Evolutionary conservation across 2,888 invertebrate genomes (phyloP), one percentile per base, ranked within the genome.

Genomic region (Ypsolopha scabrella): DNA sequence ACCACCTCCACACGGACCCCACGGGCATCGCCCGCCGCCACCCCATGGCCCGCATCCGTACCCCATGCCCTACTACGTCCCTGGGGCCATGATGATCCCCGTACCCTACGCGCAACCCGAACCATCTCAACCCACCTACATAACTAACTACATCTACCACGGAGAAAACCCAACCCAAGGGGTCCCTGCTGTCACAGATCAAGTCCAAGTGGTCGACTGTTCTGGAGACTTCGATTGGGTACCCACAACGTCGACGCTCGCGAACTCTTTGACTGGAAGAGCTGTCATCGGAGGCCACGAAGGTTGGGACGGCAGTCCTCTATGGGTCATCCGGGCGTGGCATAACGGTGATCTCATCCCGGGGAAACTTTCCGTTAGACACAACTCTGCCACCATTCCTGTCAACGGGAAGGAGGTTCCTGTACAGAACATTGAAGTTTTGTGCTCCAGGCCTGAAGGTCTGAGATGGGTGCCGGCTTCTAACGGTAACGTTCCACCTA

Each of bases 391-490:
- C 0, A 79, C 81, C 0, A 58, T 87, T 0, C 70, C 79, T 61
- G 72, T 74, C 36, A 70, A 78, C 3, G 78, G 80, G 0, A 85
- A 80, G 45, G 87, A 87, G 55, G 63, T 87, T 10, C 65, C 78
- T 0, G 78, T 85, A 1, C 86, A 85, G 55, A 85, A 82, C 50
- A 81, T 86, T 9, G 86, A 86, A 50, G 85, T 87, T 7, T 56
- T 83, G 0, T 78, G 80, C 54, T 68, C 80, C 0, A 65, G 67
- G 48, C 75, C 80, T 2, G 75, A 85, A 43, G 68, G 67, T 50
- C 58, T 86, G 24, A 61, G 82, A 43, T 90, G 90, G 90, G 75
- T 89, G 1, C 85, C 88, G 1, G 79, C 87, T 9, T 76, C 80
- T 0, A 87, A 87, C 43, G 88, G 88, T 0, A 77, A 70, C 45